Conservation (phyloP, 2,113 vertebrate genomes). For the Callithrix jacchus region DNA sequence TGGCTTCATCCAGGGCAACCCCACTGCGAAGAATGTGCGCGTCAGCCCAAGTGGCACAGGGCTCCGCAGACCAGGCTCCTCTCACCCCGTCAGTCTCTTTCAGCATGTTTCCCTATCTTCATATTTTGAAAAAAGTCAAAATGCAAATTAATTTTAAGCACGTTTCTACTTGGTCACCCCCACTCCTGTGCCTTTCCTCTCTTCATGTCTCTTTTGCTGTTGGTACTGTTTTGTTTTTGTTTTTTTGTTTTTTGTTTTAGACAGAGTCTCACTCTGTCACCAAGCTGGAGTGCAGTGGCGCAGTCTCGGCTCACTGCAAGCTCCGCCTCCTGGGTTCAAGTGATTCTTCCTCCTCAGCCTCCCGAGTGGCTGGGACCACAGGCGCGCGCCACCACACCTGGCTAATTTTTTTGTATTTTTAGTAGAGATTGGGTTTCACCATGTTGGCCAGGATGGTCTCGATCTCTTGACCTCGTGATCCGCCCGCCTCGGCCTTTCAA, state of each 20-base stretch:
- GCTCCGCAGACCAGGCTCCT: neutral
- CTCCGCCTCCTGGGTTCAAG: no score
- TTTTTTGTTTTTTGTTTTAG: neutral
- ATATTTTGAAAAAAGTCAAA: neutral
- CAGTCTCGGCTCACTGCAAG: no score
- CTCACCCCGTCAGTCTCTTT: fast-evolving
- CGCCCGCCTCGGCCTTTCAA: no score
- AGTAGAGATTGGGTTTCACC: no score
- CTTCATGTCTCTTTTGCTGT: neutral
- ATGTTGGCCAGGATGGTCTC: no score
- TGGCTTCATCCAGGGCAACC: fast-evolving
- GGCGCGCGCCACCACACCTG: no score
- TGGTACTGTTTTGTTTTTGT: neutral
- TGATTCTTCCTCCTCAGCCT: no score
- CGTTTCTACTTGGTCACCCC: neutral
- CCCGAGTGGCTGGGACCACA: no score
- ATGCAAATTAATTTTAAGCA: neutral
- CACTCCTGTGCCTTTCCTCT: neutral
- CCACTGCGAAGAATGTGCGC: fast-evolving
- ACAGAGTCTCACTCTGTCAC: no score
- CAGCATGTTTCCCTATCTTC: fast-evolving
- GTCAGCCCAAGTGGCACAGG: fast-evolving
- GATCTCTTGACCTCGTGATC: no score
- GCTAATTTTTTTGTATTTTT: no score
- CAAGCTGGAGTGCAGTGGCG: no score